These are phyloP conservation scores for Terebella lapidaria DNA, from an alignment of 2,888 invertebrate species.

Conservation along the genomic window DNA sequence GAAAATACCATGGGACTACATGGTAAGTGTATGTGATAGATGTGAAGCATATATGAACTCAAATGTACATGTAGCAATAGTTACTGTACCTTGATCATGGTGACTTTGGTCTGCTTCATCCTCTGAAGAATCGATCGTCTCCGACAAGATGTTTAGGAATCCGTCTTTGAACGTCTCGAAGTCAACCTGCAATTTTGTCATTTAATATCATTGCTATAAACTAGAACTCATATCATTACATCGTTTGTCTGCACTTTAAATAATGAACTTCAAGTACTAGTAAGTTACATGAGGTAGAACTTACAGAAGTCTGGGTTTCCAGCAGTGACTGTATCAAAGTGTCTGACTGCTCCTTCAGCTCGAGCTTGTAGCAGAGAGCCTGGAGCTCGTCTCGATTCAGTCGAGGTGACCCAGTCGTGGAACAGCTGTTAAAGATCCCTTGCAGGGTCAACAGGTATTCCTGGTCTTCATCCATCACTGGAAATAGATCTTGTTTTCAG, in stretches of 20 bases:
- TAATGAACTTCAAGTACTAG: no score
- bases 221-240: no score
- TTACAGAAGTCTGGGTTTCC: not conserved
- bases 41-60: not conserved
- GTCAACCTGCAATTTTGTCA: conserved; percentile 11
- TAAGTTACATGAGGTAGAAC: no score
- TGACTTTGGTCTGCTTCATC: conserved; percentile 15
- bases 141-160: conserved; percentile 22
- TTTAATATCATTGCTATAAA: not conserved
- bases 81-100: no score
- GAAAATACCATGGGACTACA: no score
- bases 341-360: not conserved
- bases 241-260: no score
- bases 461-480: no score
- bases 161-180: conserved; percentile 27
- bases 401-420: not conserved
- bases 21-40: no score
- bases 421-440: not conserved
- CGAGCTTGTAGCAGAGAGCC: not conserved
- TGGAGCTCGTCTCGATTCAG: not conserved
- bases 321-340: not conserved
- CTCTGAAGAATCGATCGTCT: conserved; percentile 15
- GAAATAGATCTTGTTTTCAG: no score
- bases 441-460: no score
- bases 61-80: no score